phyloP scores from a whole-genome alignment of 2,113 vertebrate genomes.

The Ctenomys sociabilis region DNA sequence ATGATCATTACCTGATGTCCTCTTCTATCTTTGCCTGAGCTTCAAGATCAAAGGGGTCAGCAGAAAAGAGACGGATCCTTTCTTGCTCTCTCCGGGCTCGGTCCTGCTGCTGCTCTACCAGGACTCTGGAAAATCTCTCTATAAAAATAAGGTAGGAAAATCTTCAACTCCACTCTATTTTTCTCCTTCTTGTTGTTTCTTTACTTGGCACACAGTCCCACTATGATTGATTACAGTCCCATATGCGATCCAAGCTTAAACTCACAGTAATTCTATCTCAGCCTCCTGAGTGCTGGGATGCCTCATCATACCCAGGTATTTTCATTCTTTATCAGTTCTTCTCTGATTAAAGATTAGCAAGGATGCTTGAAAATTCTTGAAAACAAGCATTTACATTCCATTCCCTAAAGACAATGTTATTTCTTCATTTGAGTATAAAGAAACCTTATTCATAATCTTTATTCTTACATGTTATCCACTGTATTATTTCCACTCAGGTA shows the following conservation, averaged over 20 bases:
- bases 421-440: not conserved
- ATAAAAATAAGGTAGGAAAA: slow-evolving; percentile 53
- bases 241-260: not conserved
- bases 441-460: slow-evolving; percentile 7
- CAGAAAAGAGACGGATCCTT: slow-evolving; percentile 95
- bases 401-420: not conserved
- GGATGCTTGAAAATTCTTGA: not conserved
- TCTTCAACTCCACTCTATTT: slow-evolving; percentile 24
- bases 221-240: not conserved
- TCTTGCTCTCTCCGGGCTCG: slow-evolving; percentile 96
- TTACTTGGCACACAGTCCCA: not conserved
- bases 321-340: not conserved
- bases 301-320: not conserved
- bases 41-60: slow-evolving; percentile 98
- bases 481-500: not conserved
- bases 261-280: not conserved
- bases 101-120: slow-evolving; percentile 97
- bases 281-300: not conserved
- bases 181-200: not conserved
- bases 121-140: slow-evolving; percentile 97
- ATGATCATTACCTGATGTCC: slow-evolving; percentile 93
- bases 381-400: not conserved
- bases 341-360: not conserved
- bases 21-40: slow-evolving; percentile 99
- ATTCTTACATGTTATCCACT: not conserved